Evolutionary conservation across 1,140 invertebrate genomes (phyloP).

Genomic region (Drosophila mojavensis): DNA sequence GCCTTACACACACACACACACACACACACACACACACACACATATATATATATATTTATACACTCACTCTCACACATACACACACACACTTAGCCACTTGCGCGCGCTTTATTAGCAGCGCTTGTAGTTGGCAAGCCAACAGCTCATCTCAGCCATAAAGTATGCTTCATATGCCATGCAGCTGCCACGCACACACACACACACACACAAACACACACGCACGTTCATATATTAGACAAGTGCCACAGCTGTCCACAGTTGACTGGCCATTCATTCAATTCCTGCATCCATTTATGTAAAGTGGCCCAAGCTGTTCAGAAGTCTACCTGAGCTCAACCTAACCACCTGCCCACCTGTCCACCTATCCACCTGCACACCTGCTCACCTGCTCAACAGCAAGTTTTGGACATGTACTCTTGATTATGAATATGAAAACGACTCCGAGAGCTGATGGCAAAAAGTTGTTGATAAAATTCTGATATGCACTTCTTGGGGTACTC

Average conservation of each 20-base stretch:
- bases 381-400: background rate
- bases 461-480: constrained; percentile 15
- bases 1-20: constrained; percentile 3
- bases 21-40: background rate
- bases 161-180: constrained; percentile 42
- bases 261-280: constrained; percentile 52
- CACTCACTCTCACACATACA: background rate
- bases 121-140: constrained; percentile 28
- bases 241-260: constrained; percentile 46
- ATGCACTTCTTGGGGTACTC: constrained; percentile 8
- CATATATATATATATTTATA: background rate
- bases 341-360: no score
- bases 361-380: no score
- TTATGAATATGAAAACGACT: constrained; percentile 39
- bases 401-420: constrained; percentile 13
- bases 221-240: constrained; percentile 35
- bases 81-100: background rate
- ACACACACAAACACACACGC: constrained; percentile 4
- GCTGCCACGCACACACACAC: constrained; percentile 19
- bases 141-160: constrained; percentile 47
- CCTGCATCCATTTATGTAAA: constrained; percentile 50
- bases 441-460: constrained; percentile 3
- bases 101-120: constrained; percentile 61
- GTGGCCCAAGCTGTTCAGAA: constrained; percentile 37
- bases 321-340: background rate